These are phyloP conservation scores for Melieria omissa DNA, from an alignment of 2,888 invertebrate genomes.

Conservation along the genomic window DNA sequence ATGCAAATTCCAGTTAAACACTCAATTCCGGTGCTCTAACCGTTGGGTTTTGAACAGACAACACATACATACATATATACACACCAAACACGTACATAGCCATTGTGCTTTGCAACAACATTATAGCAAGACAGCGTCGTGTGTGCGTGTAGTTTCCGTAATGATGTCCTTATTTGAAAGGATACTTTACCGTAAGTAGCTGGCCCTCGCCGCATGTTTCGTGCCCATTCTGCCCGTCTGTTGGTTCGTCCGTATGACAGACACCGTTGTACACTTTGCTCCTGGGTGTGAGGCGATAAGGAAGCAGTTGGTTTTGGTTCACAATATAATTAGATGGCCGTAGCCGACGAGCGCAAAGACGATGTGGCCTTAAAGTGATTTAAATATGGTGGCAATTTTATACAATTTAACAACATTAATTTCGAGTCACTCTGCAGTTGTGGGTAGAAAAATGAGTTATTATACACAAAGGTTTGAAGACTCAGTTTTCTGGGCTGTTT, in stretches of 20 bases:
- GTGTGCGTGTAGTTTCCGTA: not conserved
- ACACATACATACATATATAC: not conserved
- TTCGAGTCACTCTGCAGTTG: too few relatives aligned
- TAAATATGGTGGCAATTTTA: too few relatives aligned
- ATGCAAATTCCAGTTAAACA: slow-evolving; percentile 38
- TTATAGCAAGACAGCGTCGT: not conserved
- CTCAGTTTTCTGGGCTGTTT: too few relatives aligned
- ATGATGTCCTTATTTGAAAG: slow-evolving; percentile 6
- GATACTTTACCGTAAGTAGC: not conserved
- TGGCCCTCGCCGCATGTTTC: not conserved
- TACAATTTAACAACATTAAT: too few relatives aligned
- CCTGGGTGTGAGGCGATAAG: not conserved
- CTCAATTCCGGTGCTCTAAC: slow-evolving; percentile 26
- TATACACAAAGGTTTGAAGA: too few relatives aligned
- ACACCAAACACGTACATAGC: not conserved
- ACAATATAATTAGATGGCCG: not conserved
- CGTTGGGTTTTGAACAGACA: not conserved
- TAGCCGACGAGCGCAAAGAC: too few relatives aligned
- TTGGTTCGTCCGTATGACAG: not conserved
- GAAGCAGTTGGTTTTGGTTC: slow-evolving; percentile 1
- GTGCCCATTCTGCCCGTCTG: not conserved
- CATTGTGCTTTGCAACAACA: not conserved
- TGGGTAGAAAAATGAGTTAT: too few relatives aligned
- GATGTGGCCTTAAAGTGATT: too few relatives aligned
- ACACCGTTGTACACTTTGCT: not conserved